These are phyloP conservation scores for Drosophila carrolli DNA, from an alignment of 1,140 invertebrate genomes.

Conservation along the genomic window DNA sequence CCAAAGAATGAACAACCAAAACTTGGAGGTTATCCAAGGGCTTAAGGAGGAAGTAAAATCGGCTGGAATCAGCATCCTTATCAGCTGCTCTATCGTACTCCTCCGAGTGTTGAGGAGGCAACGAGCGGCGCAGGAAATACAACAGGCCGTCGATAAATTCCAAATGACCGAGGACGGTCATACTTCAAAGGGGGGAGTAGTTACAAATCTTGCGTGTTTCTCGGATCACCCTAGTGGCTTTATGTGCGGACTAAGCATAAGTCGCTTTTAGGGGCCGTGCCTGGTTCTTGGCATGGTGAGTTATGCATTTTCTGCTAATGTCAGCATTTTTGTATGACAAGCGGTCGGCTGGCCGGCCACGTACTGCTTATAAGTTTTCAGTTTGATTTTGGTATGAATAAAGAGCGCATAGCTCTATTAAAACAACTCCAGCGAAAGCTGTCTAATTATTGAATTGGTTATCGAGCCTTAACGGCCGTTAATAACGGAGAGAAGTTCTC, in stretches of 20 bases:
- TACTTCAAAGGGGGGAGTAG: background rate
- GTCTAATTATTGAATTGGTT: too few species aligned
- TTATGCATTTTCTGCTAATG: too few species aligned
- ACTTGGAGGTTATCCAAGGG: background rate
- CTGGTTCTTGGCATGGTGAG: too few species aligned
- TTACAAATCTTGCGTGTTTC: background rate
- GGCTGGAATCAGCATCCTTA: background rate
- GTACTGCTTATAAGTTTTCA: too few species aligned
- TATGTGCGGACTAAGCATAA: background rate
- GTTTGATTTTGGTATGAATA: too few species aligned
- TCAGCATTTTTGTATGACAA: too few species aligned
- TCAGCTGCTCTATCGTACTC: background rate
- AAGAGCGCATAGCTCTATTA: too few species aligned
- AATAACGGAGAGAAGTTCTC: too few species aligned
- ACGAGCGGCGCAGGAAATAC: too few species aligned
- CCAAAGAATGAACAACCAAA: constrained; percentile 13
- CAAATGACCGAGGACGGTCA: background rate
- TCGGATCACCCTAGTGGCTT: background rate
- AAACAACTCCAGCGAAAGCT: too few species aligned
- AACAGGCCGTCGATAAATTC: background rate
- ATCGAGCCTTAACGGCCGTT: too few species aligned
- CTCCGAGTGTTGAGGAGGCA: background rate
- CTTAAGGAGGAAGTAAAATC: constrained; percentile 13
- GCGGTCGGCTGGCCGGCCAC: too few species aligned
- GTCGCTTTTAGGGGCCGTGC: background rate